Base-by-base conservation (phyloP, 2,888 invertebrate genomes). In the Capitulum mitella region DNA sequence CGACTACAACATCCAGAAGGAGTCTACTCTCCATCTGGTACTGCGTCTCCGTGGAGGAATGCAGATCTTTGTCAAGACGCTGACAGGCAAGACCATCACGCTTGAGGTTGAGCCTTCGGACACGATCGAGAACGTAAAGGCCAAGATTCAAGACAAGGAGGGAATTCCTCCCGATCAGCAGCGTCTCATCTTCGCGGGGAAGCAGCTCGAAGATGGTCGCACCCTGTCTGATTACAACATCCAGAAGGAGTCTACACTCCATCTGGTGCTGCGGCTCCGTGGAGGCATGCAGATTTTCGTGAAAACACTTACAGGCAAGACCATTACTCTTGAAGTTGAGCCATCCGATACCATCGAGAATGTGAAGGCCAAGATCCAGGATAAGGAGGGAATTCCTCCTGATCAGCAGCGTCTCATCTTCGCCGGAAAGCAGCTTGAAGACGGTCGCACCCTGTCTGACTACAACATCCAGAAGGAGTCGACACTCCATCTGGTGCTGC, bases 291-390 rank as follows among this genome's bases (percentile, higher is more conserved):
- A 51, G 51, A 51, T 51, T 22, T 98, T 96, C 87, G 95, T 96
- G 81, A 96, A 96, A 87, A 96, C 95, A 85, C 90, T 95, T 80
- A 95, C 95, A 86, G 95, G 95, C 84, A 96, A 95, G 90, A 96
- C 95, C 88, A 95, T 95, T 89, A 94, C 94, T 85, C 91, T 95
- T 84, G 94, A 95, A 90, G 94, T 94, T 84, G 95, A 96, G 87
- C 92, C 95, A 77, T 93, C 93, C 0, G 95, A 97, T 86, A 93
- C 94, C 77, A 95, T 96, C 86, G 95, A 96, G 88, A 95, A 96
- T 93, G 95, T 96, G 82, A 96, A 96, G 87, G 92, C 93, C 80
- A 94, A 94, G 87, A 94, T 95, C 86, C 94, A 95, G 87, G 94
- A 93, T 85, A 94, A 93, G 87, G 94, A 94, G 89, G 94, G 89